A percentile compares a stretch with the other conserved stretches of the same genome.
Evolutionary conservation across 2,888 invertebrate species (phyloP).

Genomic region (Molorchus minor): DNA sequence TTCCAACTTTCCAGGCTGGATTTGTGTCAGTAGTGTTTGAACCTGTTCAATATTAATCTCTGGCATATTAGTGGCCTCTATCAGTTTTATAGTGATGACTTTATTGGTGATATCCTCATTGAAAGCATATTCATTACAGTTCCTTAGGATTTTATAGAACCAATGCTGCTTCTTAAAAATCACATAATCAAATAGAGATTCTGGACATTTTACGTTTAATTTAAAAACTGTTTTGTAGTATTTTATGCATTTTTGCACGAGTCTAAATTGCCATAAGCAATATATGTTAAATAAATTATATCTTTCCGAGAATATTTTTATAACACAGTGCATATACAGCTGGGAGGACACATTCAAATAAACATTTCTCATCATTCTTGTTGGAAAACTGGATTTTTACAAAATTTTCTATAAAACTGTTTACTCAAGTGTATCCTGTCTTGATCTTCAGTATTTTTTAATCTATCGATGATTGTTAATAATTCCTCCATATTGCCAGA

Average conservation of each 20-base stretch:
- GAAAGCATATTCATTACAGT: conserved; percentile 40
- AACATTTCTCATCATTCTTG: conserved; percentile 37
- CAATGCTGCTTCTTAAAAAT: conserved; percentile 56
- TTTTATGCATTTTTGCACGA: conserved; percentile 45
- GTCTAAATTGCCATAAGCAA: conserved; percentile 48
- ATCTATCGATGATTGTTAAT: conserved; percentile 27
- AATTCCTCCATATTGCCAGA: conserved; percentile 36
- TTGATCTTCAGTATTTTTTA: conserved; percentile 19
- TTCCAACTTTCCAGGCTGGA: conserved; percentile 41
- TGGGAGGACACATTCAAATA: conserved; percentile 43
- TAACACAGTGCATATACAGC: conserved; percentile 48
- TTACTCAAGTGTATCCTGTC: conserved; percentile 20
- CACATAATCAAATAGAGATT: conserved; percentile 54
- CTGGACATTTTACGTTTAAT: conserved; percentile 49
- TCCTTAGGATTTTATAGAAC: conserved; percentile 53
- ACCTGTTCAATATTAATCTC: conserved; percentile 41
- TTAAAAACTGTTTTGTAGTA: conserved; percentile 48
- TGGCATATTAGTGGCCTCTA: conserved; percentile 47
- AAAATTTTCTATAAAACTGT: conserved; percentile 30
- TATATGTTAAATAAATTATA: conserved; percentile 49
- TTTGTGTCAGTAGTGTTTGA: conserved; percentile 33
- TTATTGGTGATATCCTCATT: conserved; percentile 43
- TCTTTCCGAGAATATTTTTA: conserved; percentile 47
- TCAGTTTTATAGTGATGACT: conserved; percentile 48
- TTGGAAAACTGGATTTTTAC: conserved; percentile 27